Conservation (phyloP, 53 echinoderm and acorn worm genomes). For the Astropecten irregularis region DNA sequence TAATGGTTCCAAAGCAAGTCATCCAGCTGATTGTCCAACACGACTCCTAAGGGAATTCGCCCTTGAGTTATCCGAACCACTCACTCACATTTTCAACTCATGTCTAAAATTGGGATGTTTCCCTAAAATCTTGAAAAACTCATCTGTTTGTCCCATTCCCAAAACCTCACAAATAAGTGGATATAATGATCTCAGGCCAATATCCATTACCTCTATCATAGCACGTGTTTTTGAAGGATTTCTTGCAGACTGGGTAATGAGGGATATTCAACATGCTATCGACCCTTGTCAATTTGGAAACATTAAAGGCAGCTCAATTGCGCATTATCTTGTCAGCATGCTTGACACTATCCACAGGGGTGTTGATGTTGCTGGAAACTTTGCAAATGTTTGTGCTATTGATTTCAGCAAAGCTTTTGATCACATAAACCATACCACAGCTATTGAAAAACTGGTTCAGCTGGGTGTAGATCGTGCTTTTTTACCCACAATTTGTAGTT, state of each 20-base stretch:
- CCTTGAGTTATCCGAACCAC: conserved; percentile 19
- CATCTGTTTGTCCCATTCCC: conserved; percentile 32
- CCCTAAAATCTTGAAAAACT: conserved; percentile 23
- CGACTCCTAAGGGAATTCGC: conserved; percentile 25
- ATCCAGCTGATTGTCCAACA: conserved; percentile 31
- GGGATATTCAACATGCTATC: not conserved
- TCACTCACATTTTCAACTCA: conserved; percentile 29
- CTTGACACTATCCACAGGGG: conserved; percentile 11
- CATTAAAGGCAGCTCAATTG: conserved; percentile 2
- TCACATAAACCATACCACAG: conserved; percentile 22
- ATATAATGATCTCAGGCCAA: conserved; percentile 10
- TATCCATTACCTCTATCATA: conserved; percentile 35
- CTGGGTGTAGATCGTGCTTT: conserved; percentile 32
- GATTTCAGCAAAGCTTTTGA: conserved; percentile 53
- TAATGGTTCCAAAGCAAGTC: conserved; percentile 13
- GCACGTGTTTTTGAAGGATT: conserved; percentile 36
- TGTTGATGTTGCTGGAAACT: conserved; percentile 1
- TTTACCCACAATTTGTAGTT: conserved; percentile 30
- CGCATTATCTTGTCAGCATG: conserved; percentile 12
- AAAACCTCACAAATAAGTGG: not conserved
- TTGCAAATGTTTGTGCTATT: conserved; percentile 19
- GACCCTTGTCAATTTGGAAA: conserved; percentile 6
- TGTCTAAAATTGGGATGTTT: conserved; percentile 16
- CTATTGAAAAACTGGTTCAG: conserved; percentile 14
- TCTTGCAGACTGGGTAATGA: conserved; percentile 30